Evolutionary conservation across 2,797 vertebrate genomes (phyloP), one percentile per base, ranked within the genome.

Genomic region (Pagetopsis macropterus): DNA sequence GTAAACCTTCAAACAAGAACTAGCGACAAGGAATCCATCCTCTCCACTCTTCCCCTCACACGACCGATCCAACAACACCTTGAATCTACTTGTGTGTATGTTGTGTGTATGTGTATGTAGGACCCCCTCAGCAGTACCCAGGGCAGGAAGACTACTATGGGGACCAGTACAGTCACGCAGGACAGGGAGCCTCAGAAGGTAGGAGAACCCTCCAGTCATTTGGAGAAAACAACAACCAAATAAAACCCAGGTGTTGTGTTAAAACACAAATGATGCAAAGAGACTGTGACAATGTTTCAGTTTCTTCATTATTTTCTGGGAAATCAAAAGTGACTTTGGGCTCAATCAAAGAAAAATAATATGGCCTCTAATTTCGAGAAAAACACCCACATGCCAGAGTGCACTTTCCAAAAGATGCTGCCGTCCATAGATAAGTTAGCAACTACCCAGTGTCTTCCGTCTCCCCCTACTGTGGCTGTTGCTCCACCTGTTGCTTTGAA

Each of bases 121-220:
- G 98, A 94, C 97, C 98, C 93, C 97, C 97, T 88, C 98, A 99
- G 96, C 98, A 99, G 95, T 99, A 98, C 93, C 96, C 98, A 92
- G 98, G 97, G 94, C 98, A 99, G 95, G 98, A 99, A 95, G 98
- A 99, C 94, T 99, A 99, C 96, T 99, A 98, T 94, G 96, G 97
- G 90, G 98, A 99, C 91, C 98, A 99, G 92, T 99, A 99, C 96
- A 99, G 96, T 95, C 98, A 99, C 93, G 97, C 96, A 95, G 97
- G 95, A 94, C 98, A 99, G 95, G 97, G 96, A 93, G 95, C 97
- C 91, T 97, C 97, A 94, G 98, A 99, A 96, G 97, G 97, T 98
- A 97, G 97, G 95, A 96, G 86, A 92, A 87, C 76, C 84, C 85
- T 88, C 79, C 85, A 84, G 83, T 77, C 84, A 70, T 81, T 72